Evolutionary conservation across 2,888 invertebrate genomes (phyloP).

Genomic region (Orthosia gracilis): DNA sequence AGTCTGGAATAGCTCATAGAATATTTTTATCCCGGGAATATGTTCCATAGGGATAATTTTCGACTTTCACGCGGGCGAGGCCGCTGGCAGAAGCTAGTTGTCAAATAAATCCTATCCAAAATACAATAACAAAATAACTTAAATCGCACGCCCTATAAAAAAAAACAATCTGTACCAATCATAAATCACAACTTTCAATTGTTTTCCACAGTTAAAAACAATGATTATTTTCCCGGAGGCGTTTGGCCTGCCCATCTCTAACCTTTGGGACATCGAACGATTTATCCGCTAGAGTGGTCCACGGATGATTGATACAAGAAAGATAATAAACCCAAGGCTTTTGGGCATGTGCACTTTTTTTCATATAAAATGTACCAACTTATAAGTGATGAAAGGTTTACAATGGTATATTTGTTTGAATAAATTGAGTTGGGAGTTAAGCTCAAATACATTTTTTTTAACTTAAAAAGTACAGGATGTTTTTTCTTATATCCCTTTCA

Average conservation of each 20-base stretch:
- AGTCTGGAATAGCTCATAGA: too few relatives aligned
- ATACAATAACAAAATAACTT: neutral
- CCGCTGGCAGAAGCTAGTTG: too few relatives aligned
- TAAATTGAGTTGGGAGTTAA: too few relatives aligned
- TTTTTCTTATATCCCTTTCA: too few relatives aligned
- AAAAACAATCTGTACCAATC: slow-evolving; percentile 17
- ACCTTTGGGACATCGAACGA: slow-evolving; percentile 69
- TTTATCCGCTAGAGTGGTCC: slow-evolving; percentile 61
- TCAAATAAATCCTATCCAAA: neutral
- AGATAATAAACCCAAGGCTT: slow-evolving; percentile 35
- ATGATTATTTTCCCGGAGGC: slow-evolving; percentile 32
- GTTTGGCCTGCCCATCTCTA: slow-evolving; percentile 31
- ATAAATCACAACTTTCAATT: slow-evolving; percentile 17
- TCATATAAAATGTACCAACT: slow-evolving; percentile 5
- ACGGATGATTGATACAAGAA: slow-evolving; percentile 52
- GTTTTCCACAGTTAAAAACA: slow-evolving; percentile 30
- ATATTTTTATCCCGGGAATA: too few relatives aligned
- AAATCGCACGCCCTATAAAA: slow-evolving; percentile 6
- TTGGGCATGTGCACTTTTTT: slow-evolving; percentile 28
- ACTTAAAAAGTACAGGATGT: too few relatives aligned
- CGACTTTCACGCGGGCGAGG: too few relatives aligned
- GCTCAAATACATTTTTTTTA: too few relatives aligned
- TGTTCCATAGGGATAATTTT: too few relatives aligned
- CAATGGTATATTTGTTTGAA: neutral
- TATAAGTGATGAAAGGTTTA: neutral